Conservation (phyloP, 2,888 invertebrate genomes). For the Leptinotarsa haldemani region DNA sequence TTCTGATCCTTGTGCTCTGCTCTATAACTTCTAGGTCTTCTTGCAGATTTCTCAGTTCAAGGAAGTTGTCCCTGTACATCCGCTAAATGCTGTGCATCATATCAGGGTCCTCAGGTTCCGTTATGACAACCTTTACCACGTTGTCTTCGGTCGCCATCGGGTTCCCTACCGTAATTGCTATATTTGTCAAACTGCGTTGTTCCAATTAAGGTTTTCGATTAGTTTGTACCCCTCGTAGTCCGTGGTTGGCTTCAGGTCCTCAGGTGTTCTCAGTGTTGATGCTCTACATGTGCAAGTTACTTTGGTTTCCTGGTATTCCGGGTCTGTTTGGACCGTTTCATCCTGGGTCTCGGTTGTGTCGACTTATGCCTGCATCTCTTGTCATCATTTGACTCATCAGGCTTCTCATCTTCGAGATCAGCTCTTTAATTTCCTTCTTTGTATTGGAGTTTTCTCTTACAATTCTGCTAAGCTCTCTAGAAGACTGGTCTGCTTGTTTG, state of each 20-base stretch:
- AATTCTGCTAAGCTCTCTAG: not conserved
- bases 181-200: conserved; percentile 6
- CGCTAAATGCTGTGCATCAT: conserved; percentile 19
- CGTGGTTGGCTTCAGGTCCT: not conserved
- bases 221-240: not conserved
- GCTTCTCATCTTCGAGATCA: not conserved
- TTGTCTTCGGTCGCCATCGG: conserved; percentile 1
- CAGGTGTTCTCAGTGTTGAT: not conserved
- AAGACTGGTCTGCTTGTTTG: not conserved
- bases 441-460: not conserved
- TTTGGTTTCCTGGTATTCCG: too few relatives aligned
- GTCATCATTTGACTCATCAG: not conserved
- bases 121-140: conserved; percentile 23
- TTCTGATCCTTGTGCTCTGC: not conserved
- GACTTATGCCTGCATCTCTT: not conserved
- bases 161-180: conserved; percentile 16
- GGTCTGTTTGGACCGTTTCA: not conserved
- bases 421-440: not conserved
- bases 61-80: conserved; percentile 15
- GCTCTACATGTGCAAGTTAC: not conserved
- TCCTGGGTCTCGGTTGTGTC: not conserved
- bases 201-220: not conserved
- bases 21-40: not conserved
- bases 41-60: not conserved
- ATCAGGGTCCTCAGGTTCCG: not conserved